A percentile compares a stretch with the other conserved stretches of the same genome.
Evolutionary conservation across 2,797 vertebrate species (phyloP).

Genomic region (Mareca strepera): DNA sequence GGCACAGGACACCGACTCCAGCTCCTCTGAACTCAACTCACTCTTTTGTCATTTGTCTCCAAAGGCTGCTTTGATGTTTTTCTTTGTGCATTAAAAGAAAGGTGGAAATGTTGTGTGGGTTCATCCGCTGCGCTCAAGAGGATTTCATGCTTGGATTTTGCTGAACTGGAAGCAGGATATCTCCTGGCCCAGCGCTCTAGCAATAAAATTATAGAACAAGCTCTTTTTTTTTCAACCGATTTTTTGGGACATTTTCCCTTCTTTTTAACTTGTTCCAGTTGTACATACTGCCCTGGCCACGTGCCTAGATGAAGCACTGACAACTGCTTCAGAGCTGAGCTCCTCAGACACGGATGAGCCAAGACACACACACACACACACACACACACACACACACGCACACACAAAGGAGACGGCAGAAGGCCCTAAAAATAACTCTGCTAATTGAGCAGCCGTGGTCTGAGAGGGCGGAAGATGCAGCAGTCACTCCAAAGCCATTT

Average conservation of each 20-base stretch:
- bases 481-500: conserved; percentile 9
- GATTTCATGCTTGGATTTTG: neutral
- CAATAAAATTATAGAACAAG: neutral
- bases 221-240: neutral
- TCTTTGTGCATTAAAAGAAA: neutral
- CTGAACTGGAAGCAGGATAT: neutral
- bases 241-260: neutral
- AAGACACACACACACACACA: neutral
- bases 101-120: neutral
- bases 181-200: neutral
- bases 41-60: neutral
- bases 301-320: neutral
- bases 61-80: neutral
- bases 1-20: neutral
- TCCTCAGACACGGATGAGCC: neutral
- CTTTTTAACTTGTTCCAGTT: conserved; percentile 44
- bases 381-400: neutral
- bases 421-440: conserved; percentile 31
- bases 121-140: neutral
- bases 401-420: neutral
- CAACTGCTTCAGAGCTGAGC: neutral
- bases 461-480: neutral
- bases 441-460: neutral
- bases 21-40: neutral
- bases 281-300: conserved; percentile 28